Percentiles rank a stretch among this genome's conserved stretches.
These are phyloP conservation scores for Julus scanicus DNA, from an alignment of 2,888 invertebrate species.

Conservation along the genomic window DNA sequence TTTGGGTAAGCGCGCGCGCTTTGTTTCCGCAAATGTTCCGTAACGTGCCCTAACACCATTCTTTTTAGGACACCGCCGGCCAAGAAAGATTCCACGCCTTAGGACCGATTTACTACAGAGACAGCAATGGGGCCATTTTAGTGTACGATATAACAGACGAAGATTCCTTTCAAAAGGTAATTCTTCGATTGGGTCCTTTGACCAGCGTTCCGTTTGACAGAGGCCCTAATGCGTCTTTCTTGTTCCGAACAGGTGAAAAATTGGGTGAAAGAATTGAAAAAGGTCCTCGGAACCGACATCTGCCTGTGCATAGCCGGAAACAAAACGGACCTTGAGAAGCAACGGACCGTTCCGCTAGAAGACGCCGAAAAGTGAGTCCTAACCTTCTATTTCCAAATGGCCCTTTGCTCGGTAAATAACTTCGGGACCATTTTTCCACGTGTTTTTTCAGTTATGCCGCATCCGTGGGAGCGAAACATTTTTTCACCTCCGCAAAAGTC, in stretches of 20 bases:
- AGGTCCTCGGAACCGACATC: constrained; percentile 94
- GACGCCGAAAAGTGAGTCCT: constrained; percentile 85
- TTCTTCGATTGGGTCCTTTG: background rate
- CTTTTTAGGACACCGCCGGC: constrained; percentile 86
- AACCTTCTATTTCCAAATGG: constrained; percentile 58
- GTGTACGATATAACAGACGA: constrained; percentile 98
- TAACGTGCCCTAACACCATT: background rate
- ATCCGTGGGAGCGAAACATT: constrained; percentile 91
- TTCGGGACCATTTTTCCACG: background rate
- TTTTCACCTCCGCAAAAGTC: constrained; percentile 91
- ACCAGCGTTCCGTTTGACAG: background rate
- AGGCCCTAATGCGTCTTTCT: constrained; percentile 67
- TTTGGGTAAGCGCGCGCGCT: constrained; percentile 75
- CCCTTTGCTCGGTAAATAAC: background rate
- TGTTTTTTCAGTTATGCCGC: constrained; percentile 78
- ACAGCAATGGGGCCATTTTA: constrained; percentile 96
- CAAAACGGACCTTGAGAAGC: constrained; percentile 94
- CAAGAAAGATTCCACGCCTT: constrained; percentile 97
- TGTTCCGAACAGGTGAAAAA: constrained; percentile 76
- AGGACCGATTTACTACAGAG: constrained; percentile 97
- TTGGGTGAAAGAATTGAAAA: constrained; percentile 97
- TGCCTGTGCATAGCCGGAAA: constrained; percentile 95
- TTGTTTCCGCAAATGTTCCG: too few relatives aligned
- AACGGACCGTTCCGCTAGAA: constrained; percentile 83
- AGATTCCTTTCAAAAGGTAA: constrained; percentile 86